phyloP scores from a whole-genome alignment of 2,113 vertebrate species.

The Pachyramphus minor region DNA sequence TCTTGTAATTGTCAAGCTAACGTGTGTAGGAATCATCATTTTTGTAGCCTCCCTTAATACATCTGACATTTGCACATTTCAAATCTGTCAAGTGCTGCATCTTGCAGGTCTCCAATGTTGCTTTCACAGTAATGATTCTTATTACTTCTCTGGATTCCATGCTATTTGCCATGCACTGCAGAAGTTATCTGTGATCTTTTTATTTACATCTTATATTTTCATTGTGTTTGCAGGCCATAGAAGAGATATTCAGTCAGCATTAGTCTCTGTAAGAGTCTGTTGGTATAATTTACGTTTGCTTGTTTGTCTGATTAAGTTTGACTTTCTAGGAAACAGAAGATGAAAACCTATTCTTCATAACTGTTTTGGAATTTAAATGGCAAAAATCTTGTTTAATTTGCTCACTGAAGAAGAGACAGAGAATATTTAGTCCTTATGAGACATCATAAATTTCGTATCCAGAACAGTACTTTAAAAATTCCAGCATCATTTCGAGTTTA shows the following conservation, averaged over 20 bases:
- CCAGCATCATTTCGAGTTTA: neutral
- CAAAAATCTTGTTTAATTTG: neutral
- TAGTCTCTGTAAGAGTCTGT: neutral
- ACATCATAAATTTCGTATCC: neutral
- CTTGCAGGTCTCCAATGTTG: neutral
- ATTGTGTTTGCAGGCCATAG: neutral
- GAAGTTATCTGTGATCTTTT: neutral
- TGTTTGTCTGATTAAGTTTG: neutral
- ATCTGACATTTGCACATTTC: neutral
- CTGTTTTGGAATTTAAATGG: neutral
- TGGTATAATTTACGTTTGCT: neutral
- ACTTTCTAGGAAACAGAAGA: neutral
- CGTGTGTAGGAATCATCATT: accelerated
- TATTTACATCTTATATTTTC: neutral
- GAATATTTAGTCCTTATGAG: neutral
- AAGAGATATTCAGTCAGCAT: neutral
- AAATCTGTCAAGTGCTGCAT: neutral
- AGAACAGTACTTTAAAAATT: neutral
- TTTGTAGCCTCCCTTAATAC: neutral
- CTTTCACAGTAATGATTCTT: neutral
- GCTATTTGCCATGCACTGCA: neutral
- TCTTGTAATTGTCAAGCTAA: neutral
- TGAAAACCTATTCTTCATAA: neutral
- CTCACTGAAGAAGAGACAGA: neutral
- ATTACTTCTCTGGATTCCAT: neutral